Conservation (phyloP, 2,113 vertebrate species). For the Pionites leucogaster region DNA sequence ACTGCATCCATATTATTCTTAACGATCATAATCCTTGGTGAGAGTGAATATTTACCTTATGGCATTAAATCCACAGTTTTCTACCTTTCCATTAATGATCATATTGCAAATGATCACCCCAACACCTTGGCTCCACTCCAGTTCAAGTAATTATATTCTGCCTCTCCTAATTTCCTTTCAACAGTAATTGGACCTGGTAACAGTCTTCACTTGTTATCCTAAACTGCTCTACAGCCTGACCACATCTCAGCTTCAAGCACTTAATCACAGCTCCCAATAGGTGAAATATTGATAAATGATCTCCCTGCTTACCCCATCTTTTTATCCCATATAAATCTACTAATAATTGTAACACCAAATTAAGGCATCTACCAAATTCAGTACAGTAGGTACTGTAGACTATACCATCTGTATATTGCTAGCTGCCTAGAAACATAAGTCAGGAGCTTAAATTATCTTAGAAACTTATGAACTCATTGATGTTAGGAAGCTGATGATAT, state of each 20-base stretch:
- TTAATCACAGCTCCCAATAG: constrained; percentile 36
- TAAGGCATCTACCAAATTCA: neutral
- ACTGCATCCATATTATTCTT: constrained; percentile 48
- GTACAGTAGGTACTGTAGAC: neutral
- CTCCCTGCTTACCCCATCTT: neutral
- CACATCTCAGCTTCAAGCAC: constrained; percentile 43
- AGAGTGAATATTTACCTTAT: constrained; percentile 51
- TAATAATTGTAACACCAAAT: constrained; percentile 16
- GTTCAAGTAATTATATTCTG: constrained; percentile 60
- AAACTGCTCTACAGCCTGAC: constrained; percentile 18
- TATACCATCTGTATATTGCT: neutral
- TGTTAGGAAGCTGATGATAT: constrained; percentile 20
- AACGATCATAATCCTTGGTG: constrained; percentile 29
- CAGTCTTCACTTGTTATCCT: constrained; percentile 41
- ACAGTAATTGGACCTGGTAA: constrained; percentile 44
- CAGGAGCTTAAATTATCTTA: constrained; percentile 11
- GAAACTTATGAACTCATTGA: constrained; percentile 14
- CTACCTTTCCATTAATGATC: constrained; percentile 50
- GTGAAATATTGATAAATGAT: constrained; percentile 35
- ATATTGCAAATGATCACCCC: constrained; percentile 50
- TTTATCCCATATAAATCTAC: constrained; percentile 31
- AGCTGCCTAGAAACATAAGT: neutral
- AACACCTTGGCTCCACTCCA: constrained; percentile 47
- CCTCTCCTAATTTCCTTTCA: constrained; percentile 55
- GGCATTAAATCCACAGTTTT: constrained; percentile 49